phyloP scores from a whole-genome alignment of 2,797 vertebrate genomes.

The Sebastes minor region DNA sequence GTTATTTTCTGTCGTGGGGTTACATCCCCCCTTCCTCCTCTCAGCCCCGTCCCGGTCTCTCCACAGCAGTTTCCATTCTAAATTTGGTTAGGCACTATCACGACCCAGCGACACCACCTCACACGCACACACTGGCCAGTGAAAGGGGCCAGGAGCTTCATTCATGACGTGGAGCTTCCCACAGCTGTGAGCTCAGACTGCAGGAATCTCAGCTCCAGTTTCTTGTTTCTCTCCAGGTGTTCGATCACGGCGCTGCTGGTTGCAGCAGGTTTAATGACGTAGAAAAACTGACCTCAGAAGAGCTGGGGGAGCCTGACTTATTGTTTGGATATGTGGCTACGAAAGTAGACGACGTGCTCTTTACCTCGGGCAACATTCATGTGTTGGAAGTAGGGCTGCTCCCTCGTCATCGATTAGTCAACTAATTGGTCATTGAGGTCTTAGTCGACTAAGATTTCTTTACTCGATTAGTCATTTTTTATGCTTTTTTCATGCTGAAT shows the following conservation, averaged over 20 bases:
- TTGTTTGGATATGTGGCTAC: not conserved
- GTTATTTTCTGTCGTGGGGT: conserved; percentile 55
- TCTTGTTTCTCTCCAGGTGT: conserved; percentile 52
- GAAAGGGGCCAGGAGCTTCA: not conserved
- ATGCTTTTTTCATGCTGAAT: not conserved
- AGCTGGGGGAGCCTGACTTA: conserved; percentile 2
- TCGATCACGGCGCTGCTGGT: not conserved
- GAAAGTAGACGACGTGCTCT: fast-evolving
- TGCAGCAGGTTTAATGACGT: conserved; percentile 19
- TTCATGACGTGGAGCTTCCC: conserved; percentile 20
- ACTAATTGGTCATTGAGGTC: fast-evolving
- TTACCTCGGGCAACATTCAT: not conserved
- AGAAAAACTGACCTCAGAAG: not conserved
- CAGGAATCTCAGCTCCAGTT: conserved; percentile 24
- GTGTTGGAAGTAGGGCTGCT: no score
- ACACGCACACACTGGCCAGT: not conserved
- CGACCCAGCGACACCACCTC: not conserved
- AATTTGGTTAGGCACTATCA: conserved; percentile 58
- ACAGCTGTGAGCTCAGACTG: conserved; percentile 33
- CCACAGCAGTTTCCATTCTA: conserved; percentile 67
- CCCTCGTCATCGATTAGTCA: no score
- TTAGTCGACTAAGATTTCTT: no score
- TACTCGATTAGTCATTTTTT: not conserved
- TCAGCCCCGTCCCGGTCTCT: not conserved
- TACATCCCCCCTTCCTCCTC: not conserved